Percentiles rank a stretch among this genome's conserved stretches.
Conservation (phyloP, 2,113 vertebrate genomes). For the Herpetotheres cachinnans region DNA sequence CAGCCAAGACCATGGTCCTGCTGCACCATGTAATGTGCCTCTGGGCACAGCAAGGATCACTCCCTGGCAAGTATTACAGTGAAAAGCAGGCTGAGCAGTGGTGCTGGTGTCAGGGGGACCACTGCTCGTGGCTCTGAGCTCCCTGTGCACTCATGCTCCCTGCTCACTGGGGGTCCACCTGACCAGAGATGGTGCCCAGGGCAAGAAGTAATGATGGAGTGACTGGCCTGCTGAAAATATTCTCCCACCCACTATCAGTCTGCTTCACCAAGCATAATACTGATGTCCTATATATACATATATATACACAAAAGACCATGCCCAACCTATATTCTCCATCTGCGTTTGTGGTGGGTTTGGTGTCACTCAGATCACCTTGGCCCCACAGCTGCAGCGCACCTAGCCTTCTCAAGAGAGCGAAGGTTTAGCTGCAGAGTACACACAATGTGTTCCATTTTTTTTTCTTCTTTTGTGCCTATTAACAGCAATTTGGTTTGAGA, state of each 20-base stretch:
- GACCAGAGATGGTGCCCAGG: not conserved
- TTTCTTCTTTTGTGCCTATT: not conserved
- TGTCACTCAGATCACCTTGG: not conserved
- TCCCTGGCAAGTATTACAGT: not conserved
- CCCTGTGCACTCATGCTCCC: not conserved
- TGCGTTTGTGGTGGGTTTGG: not conserved
- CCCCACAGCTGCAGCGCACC: not conserved
- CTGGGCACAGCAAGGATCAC: not conserved
- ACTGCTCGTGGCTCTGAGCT: not conserved
- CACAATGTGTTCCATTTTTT: not conserved
- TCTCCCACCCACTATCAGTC: not conserved
- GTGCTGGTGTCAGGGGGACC: not conserved
- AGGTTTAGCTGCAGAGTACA: not conserved
- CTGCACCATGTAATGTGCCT: accelerated
- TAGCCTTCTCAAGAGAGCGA: not conserved
- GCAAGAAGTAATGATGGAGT: not conserved
- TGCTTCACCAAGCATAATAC: not conserved
- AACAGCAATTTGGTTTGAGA: not conserved
- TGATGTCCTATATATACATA: not conserved
- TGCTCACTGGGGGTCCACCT: not conserved
- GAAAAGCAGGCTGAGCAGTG: not conserved
- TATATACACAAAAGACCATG: not conserved
- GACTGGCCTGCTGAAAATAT: not conserved
- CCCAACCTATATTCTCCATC: not conserved
- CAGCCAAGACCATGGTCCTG: not conserved